Evolutionary conservation across 2,888 invertebrate species (phyloP), one percentile per base, ranked within the genome.

Genomic region (Drosophila greeni): DNA sequence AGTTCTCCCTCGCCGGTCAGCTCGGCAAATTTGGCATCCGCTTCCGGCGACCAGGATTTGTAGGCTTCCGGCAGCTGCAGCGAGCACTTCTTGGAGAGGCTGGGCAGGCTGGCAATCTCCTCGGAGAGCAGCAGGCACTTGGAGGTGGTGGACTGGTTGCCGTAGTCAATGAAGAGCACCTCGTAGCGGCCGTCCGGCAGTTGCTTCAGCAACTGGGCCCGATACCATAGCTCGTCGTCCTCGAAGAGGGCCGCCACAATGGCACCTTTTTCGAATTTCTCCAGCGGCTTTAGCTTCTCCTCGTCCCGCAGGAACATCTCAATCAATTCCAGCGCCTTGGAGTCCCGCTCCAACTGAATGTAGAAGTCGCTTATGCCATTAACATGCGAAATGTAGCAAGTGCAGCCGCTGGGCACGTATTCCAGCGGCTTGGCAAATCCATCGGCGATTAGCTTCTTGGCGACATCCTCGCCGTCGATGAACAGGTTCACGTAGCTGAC

Each of bases 361-460:
- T 94, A 95, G 86, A 95, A 95, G 79, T 95, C 94, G 0, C 91
- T 91, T 0, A 94, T 92, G 0, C 93, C 92, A 85, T 94, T 93
- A 0, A 93, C 90, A 79, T 95, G 94, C 69, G 94, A 93, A 1
- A 95, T 92, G 83, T 92, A 95, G 66, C 94, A 94, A 0, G 92
- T 92, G 74, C 91, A 90, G 31, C 88, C 91, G 33, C 90, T 91
- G 56, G 89, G 89, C 1, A 91, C 88, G 53, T 90, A 90, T 57
- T 91, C 91, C 24, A 91, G 86, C 9, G 90, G 88, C 20, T 90
- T 89, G 2, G 93, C 94, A 74, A 91, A 90, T 33, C 91, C 91
- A 72, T 91, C 91, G 0, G 89, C 86, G 1, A 93, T 90, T 31
- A 94, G 84, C 67, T 91, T 90, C 47, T 93, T 92, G 0, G 92